A percentile compares a stretch with the other conserved stretches of the same genome.
These are phyloP conservation scores for Trichosurus vulpecula DNA, from an alignment of 2,797 vertebrate genomes.

Conservation along the genomic window DNA sequence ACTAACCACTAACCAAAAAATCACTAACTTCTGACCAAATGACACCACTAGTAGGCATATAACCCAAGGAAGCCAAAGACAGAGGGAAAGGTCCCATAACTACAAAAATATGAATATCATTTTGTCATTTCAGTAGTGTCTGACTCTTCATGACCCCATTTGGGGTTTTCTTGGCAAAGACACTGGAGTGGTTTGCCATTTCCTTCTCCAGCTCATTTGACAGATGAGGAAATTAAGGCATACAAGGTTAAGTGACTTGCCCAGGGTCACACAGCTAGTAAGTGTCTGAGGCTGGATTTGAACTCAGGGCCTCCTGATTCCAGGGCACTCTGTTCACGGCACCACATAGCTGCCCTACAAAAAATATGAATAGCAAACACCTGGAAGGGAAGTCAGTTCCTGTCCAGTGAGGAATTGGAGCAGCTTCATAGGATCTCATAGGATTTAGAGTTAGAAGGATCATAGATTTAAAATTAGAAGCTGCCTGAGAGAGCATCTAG, in stretches of 20 bases:
- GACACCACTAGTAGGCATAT: background rate
- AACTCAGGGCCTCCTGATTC: background rate
- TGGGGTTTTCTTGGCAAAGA: background rate
- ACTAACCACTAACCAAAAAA: too few species aligned
- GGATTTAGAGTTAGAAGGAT: background rate
- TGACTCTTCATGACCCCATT: background rate
- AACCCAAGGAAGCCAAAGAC: background rate
- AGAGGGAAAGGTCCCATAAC: background rate
- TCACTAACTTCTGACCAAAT: background rate
- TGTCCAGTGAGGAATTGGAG: background rate
- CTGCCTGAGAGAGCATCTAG: background rate
- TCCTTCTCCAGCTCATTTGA: background rate
- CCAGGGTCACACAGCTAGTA: background rate
- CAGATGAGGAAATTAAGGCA: background rate
- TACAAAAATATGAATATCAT: background rate
- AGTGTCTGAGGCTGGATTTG: background rate
- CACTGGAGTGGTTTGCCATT: background rate
- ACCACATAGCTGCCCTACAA: background rate
- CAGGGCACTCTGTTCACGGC: background rate
- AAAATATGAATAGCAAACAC: background rate
- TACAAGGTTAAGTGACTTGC: background rate
- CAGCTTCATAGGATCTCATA: background rate
- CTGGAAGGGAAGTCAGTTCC: background rate
- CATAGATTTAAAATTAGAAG: too few species aligned
- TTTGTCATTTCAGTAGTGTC: background rate